These are phyloP conservation scores for Dicaeum eximium DNA, from an alignment of 2,113 vertebrate species.

Conservation along the genomic window DNA sequence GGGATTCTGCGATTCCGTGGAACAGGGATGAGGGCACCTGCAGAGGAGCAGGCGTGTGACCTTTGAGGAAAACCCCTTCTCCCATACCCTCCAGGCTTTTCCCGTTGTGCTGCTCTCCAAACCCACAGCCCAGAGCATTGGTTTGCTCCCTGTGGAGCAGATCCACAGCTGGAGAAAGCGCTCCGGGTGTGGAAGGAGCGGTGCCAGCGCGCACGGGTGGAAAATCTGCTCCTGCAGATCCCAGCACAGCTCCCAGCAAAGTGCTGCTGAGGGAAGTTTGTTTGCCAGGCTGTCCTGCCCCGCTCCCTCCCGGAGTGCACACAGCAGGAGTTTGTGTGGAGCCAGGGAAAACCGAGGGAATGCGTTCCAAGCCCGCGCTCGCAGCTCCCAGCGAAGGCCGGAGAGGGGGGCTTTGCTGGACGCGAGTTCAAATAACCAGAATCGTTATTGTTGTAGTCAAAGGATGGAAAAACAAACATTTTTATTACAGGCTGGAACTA, in stretches of 20 bases:
- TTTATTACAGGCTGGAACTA: not conserved
- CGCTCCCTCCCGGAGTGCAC: not conserved
- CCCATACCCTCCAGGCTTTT: not conserved
- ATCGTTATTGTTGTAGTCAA: not conserved
- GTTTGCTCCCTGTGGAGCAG: not conserved
- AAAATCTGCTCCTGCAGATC: not conserved
- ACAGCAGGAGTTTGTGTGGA: not conserved
- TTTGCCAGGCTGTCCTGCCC: not conserved
- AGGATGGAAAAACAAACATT: not conserved
- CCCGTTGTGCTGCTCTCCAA: not conserved
- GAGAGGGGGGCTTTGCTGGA: not conserved
- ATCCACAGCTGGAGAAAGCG: not conserved
- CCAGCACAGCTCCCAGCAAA: not conserved
- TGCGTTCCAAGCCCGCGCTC: not conserved
- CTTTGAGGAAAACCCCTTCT: not conserved
- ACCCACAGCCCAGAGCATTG: rapidly evolving
- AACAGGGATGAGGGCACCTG: not conserved
- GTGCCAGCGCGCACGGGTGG: not conserved
- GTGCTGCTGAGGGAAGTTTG: not conserved
- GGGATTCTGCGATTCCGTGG: not conserved
- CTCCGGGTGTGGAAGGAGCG: not conserved
- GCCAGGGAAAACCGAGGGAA: not conserved
- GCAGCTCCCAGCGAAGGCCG: not conserved
- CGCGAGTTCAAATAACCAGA: not conserved
- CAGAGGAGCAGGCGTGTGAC: not conserved